Conservation (phyloP, 2,797 vertebrate genomes). For the Gymnocypris eckloni region DNA sequence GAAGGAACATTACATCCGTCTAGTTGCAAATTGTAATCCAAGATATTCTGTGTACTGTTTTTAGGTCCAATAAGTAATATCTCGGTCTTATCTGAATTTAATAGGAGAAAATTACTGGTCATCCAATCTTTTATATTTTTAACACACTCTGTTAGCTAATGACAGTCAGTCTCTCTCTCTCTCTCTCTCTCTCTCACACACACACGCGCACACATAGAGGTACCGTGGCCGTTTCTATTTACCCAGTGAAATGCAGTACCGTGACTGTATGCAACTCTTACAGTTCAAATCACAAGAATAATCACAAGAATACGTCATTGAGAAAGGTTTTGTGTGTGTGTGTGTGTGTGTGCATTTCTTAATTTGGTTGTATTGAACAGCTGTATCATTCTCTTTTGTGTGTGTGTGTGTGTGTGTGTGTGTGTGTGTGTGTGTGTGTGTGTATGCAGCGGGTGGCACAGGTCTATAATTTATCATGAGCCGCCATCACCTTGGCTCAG, state of each 20-base stretch:
- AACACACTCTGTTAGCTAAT: too few relatives aligned
- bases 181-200: background rate
- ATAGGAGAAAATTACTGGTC: too few relatives aligned
- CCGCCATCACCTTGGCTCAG: background rate
- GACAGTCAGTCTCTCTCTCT: constrained; percentile 48
- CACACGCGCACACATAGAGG: background rate
- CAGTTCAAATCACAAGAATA: background rate
- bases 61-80: too few relatives aligned
- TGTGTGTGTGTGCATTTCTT: background rate
- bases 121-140: too few relatives aligned
- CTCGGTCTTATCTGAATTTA: too few relatives aligned
- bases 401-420: background rate
- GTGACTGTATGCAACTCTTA: background rate
- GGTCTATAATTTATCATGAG: background rate
- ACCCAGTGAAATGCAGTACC: constrained; percentile 32
- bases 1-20: too few relatives aligned
- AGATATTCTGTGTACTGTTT: too few relatives aligned
- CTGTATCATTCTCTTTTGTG: background rate
- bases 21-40: too few relatives aligned
- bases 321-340: background rate
- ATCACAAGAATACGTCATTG: background rate
- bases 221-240: constrained; percentile 30
- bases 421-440: background rate
- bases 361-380: background rate
- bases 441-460: background rate